Evolutionary conservation across 2,888 invertebrate genomes (phyloP).

Genomic region (Endomychus coccineus): DNA sequence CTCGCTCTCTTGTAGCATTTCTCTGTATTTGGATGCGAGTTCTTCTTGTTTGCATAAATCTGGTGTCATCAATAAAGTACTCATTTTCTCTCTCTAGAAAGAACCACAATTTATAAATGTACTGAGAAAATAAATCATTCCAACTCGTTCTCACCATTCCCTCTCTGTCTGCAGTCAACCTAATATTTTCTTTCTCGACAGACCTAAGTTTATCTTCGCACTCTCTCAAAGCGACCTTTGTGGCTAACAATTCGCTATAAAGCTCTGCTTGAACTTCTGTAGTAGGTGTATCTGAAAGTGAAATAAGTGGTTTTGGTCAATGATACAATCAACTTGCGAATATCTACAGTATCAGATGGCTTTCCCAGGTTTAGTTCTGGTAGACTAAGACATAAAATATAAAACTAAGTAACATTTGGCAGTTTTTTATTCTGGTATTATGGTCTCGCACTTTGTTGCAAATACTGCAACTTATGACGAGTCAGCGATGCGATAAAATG

Average conservation of each 20-base stretch:
- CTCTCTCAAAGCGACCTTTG: slow-evolving; percentile 30
- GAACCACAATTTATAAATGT: background rate
- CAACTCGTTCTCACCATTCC: slow-evolving; percentile 21
- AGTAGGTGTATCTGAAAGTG: slow-evolving; percentile 15
- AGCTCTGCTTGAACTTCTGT: slow-evolving; percentile 31
- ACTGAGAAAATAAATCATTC: background rate
- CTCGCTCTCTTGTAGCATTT: slow-evolving; percentile 27
- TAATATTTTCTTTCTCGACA: slow-evolving; percentile 29
- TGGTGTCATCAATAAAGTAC: slow-evolving; percentile 3
- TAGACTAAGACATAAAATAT: too few relatives aligned
- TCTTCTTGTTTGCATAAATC: slow-evolving; percentile 22
- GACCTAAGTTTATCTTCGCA: slow-evolving; percentile 32
- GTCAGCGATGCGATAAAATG: too few relatives aligned
- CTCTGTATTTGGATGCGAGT: slow-evolving; percentile 22
- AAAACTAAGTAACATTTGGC: too few relatives aligned
- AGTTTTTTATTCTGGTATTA: too few relatives aligned
- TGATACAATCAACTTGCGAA: too few relatives aligned
- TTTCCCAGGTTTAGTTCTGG: too few relatives aligned
- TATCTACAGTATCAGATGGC: too few relatives aligned
- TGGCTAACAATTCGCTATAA: slow-evolving; percentile 31
- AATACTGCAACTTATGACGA: too few relatives aligned
- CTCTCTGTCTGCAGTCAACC: slow-evolving; percentile 30
- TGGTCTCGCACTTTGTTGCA: too few relatives aligned
- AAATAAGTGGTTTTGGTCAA: too few relatives aligned
- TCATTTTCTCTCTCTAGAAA: slow-evolving; percentile 9